Evolutionary conservation across 2,113 vertebrate species (phyloP).

Genomic region (Corythornis cristatus): DNA sequence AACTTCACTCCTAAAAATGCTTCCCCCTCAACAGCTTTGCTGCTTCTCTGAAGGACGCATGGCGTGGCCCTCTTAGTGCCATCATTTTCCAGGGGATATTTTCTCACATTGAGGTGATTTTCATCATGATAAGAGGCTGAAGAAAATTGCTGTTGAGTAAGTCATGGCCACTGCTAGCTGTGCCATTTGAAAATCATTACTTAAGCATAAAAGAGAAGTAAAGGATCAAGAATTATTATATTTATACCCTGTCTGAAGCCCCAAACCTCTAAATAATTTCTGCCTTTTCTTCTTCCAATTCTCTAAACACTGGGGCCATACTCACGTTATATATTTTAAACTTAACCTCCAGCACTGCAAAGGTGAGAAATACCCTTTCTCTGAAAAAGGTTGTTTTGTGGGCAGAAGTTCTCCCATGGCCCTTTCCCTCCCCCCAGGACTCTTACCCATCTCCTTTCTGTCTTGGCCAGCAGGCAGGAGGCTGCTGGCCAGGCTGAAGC

Average conservation of each 20-base stretch:
- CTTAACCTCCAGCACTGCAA: neutral
- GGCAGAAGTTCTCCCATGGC: neutral
- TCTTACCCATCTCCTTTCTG: neutral
- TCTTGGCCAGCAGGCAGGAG: neutral
- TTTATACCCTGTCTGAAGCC: neutral
- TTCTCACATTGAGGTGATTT: conserved; percentile 1
- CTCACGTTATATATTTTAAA: neutral
- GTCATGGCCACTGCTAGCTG: neutral
- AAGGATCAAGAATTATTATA: neutral
- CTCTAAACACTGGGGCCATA: neutral
- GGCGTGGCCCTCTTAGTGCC: neutral
- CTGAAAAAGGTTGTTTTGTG: neutral
- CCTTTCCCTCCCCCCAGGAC: neutral
- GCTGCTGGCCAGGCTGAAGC: fast-evolving
- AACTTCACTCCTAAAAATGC: neutral
- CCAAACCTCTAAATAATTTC: neutral
- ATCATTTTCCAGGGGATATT: neutral
- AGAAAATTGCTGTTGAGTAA: neutral
- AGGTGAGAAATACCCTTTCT: neutral
- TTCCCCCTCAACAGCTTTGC: neutral
- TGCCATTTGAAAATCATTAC: neutral
- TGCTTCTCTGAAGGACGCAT: neutral
- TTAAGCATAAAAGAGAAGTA: neutral
- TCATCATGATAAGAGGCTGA: neutral
- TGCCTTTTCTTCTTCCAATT: neutral